Evolutionary conservation across 1,140 invertebrate species (phyloP).

Genomic region (Leptonema lineaticorne): DNA sequence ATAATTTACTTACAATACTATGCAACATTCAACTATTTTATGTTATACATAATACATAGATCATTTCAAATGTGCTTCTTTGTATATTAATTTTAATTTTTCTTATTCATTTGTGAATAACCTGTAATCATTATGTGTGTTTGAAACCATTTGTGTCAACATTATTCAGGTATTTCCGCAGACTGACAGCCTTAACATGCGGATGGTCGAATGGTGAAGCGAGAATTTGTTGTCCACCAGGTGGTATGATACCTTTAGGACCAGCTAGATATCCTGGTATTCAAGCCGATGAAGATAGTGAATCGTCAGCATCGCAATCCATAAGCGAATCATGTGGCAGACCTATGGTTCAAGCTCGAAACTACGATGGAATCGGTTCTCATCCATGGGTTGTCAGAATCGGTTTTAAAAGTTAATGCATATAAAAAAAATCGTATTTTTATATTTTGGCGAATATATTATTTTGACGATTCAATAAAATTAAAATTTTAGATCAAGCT

Average conservation of each 20-base stretch:
- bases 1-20: too few species aligned
- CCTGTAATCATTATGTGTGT: too few species aligned
- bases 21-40: too few species aligned
- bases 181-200: slow-evolving; percentile 52
- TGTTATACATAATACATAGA: too few species aligned
- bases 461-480: background rate
- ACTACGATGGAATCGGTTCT: slow-evolving; percentile 64
- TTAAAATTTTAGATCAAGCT: slow-evolving; percentile 55
- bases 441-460: slow-evolving; percentile 1
- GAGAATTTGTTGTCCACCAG: slow-evolving; percentile 53
- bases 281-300: slow-evolving; percentile 11
- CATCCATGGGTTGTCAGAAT: slow-evolving; percentile 68
- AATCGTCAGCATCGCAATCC: background rate
- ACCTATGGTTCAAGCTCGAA: slow-evolving; percentile 62
- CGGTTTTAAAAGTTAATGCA: slow-evolving; percentile 65
- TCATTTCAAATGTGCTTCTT: too few species aligned
- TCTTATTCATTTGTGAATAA: background rate
- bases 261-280: slow-evolving; percentile 22
- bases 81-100: too few species aligned
- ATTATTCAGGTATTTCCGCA: slow-evolving; percentile 51
- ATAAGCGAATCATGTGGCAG: slow-evolving; percentile 57
- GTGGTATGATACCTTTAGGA: slow-evolving; percentile 46
- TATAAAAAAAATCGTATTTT: background rate
- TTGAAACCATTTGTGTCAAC: too few species aligned
- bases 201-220: slow-evolving; percentile 51